Evolutionary conservation across 2,113 vertebrate species (phyloP), one percentile per base, ranked within the genome.

Genomic region (Zootoca vivipara): DNA sequence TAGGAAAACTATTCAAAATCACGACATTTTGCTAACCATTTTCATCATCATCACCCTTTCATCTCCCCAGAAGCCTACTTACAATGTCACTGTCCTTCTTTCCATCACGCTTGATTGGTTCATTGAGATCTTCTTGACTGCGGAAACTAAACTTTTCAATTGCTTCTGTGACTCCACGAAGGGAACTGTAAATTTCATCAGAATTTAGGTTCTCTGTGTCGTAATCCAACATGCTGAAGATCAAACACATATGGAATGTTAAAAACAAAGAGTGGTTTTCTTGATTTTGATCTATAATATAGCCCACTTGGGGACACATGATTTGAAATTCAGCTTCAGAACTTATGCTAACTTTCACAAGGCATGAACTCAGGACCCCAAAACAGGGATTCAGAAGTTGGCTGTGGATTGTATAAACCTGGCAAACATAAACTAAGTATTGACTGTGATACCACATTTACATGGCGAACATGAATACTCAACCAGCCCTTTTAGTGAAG

Each of bases 191-290:
- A 96, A 99, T 99, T 97, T 99, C 99, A 89, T 99, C 99, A 12
- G 99, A 98, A 96, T 99, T 99, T 98, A 99, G 97, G 96, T 99
- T 99, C 96, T 99, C 99, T 1, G 98, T 99, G 95, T 99, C 99
- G 83, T 99, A 99, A 96, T 99, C 99, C 97, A 98, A 97, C 98
- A 99, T 97, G 96, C 99, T 99, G 91, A 93, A 94, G 96, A 95
- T 24, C 74, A 94, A 96, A 96, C 58, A 92, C 38, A 96, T 65
- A 89, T 73, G 69, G 92, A 92, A 92, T 28, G 86, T 96, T 94
- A 96, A 94, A 88, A 72, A 87, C 87, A 92, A 88, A 89, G 0
- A 78, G 73, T 33, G 87, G 90, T 72, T 72, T 0, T 0, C 88
- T 24, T 83, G 82, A 92, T 67, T 79, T 77, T 85, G 52, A 88